A percentile compares a stretch with the other conserved stretches of the same genome.
Conservation (phyloP, 2,797 vertebrate species). For the Bradypodion ventrale region DNA sequence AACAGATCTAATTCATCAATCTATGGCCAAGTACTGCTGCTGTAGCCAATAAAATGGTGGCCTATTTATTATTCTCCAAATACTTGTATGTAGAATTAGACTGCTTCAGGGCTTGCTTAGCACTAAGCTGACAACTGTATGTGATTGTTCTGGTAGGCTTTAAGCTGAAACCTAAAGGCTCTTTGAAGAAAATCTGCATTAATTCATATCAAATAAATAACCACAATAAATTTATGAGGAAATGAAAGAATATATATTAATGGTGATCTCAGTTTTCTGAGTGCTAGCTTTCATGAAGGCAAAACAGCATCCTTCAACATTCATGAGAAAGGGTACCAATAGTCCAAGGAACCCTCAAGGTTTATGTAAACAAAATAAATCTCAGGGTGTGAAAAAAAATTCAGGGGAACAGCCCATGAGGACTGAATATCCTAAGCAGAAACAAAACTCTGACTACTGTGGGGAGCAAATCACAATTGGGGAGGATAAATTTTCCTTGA, state of each 20-base stretch:
- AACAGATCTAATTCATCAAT: no score
- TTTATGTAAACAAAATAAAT: not conserved
- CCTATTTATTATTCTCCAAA: no score
- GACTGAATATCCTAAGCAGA: not conserved
- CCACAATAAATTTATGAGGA: not conserved
- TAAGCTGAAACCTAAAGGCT: no score
- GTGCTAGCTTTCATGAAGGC: not conserved
- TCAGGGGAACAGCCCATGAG: not conserved
- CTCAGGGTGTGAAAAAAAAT: not conserved
- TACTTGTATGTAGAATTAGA: no score
- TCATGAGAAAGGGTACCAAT: no score
- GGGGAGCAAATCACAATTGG: not conserved
- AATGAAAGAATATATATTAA: not conserved
- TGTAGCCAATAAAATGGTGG: no score
- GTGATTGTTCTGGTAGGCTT: no score
- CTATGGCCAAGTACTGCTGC: no score
- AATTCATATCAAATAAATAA: not conserved
- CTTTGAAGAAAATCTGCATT: not conserved
- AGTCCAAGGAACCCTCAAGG: not conserved
- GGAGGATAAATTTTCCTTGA: not conserved
- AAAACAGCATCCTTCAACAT: not conserved
- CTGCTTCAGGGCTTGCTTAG: no score
- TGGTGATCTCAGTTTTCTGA: not conserved
- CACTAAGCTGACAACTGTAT: no score
- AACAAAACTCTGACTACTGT: not conserved